These are phyloP conservation scores for Pampusana beccarii DNA, from an alignment of 2,113 vertebrate species.

Conservation along the genomic window DNA sequence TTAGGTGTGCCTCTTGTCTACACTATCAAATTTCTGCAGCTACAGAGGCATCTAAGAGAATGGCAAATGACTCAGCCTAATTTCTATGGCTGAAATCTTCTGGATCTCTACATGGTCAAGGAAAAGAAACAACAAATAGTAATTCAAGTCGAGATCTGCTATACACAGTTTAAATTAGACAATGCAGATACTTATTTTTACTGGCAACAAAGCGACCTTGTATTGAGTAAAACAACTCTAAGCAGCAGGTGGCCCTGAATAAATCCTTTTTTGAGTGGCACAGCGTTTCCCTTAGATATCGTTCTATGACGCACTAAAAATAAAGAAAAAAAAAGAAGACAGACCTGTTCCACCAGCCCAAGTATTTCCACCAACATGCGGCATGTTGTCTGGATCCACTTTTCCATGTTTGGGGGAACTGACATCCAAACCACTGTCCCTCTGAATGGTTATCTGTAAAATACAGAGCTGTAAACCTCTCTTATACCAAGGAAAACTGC, in stretches of 20 bases:
- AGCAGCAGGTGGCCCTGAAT: not conserved
- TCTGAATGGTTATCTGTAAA: slow-evolving; percentile 89
- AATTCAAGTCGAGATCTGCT: not conserved
- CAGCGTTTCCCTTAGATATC: not conserved
- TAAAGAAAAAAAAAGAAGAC: not conserved
- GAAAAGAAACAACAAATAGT: not conserved
- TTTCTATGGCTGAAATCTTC: not conserved
- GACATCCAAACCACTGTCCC: slow-evolving; percentile 91
- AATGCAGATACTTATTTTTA: not conserved
- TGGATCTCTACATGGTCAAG: not conserved
- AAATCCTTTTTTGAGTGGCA: not conserved
- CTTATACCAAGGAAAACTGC: not conserved
- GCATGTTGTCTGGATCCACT: slow-evolving; percentile 84
- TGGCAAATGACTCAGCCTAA: not conserved
- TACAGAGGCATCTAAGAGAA: not conserved
- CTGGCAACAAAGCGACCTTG: not conserved
- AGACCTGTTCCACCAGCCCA: slow-evolving; percentile 97
- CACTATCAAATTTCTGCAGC: not conserved
- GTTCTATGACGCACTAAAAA: not conserved
- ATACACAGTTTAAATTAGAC: not conserved
- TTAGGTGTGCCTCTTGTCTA: not conserved
- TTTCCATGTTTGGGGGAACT: slow-evolving; percentile 92
- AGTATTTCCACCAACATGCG: slow-evolving; percentile 92
- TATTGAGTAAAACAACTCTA: not conserved
- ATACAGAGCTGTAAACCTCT: not conserved